Base-by-base conservation (phyloP, 2,797 vertebrate species). In the Cuniculus paca region DNA sequence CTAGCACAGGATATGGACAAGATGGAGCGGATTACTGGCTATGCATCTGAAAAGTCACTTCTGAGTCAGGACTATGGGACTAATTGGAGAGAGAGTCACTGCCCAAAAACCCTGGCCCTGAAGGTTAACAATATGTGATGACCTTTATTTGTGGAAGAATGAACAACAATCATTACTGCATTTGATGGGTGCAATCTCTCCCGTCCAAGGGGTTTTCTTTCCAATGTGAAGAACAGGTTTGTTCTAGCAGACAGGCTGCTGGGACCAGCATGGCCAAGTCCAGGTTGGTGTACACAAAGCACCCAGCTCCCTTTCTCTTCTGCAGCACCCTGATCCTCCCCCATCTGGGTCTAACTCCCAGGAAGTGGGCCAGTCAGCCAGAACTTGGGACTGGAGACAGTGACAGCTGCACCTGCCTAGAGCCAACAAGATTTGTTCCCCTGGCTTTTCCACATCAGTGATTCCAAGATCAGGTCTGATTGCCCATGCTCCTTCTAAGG, bases 401-500 rank as follows among this genome's bases (percentile, higher is more conserved):
- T 83, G 94, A 97, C 84, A 93, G 87, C 91, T 90, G 90, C 84
- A 83, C 91, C 95, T 90, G 93, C 84, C 91, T 75, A 92, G 96
- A 96, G 80, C 84, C 92, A 80, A 75, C 97, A 95, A 95, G 91
- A 85, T 86, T 94, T 91, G 36, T 88, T 96, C 72, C 39, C 72
- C 93, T 94, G 93, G 91, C 90, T 95, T 96, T 97, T 96, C 97
- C 97, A 97, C 52, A 4, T 70, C 12, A 13, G 36, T 5, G 63
- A 92, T 78, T 97, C 85, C 50, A 80, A 97, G 96, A 97, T 94
- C 6, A 0, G n/a, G 22, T 80, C 83, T 97, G 97, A 97, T 97
- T 97, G 87, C n/a, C 79, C 26, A 6, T 12, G 34, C 0, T 85
- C 78, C 63, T 85, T 90, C 58, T 10, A 56, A 93, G 93, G 36